phyloP scores from a whole-genome alignment of 2,888 invertebrate genomes.

The Dynastes hyllus region DNA sequence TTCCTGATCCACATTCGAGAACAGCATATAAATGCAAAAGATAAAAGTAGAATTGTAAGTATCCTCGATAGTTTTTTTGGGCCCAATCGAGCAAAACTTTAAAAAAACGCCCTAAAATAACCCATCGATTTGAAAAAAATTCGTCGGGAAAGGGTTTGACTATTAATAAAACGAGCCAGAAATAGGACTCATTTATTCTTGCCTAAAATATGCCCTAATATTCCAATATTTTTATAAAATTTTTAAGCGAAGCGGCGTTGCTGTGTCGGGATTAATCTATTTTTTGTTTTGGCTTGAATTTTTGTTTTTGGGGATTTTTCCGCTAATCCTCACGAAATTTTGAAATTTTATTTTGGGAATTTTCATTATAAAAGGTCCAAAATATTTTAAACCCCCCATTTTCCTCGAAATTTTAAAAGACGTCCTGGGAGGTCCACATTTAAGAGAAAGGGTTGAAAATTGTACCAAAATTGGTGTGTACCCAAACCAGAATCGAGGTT shows the following conservation, averaged over 20 bases:
- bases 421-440: too few species aligned
- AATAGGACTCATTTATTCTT: constrained; percentile 53
- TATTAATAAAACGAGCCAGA: constrained; percentile 50
- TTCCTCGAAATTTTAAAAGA: too few species aligned
- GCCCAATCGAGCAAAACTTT: neutral
- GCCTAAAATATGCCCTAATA: constrained; percentile 52
- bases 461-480: too few species aligned
- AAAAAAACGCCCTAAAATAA: neutral
- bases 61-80: too few species aligned
- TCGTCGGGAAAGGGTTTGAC: constrained; percentile 12
- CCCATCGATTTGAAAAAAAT: constrained; percentile 17
- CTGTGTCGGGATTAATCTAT: constrained; percentile 48
- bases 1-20: too few species aligned
- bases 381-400: too few species aligned
- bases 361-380: too few species aligned
- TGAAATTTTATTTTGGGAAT: constrained; percentile 18
- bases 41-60: too few species aligned
- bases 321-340: constrained; percentile 23
- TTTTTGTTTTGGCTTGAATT: constrained; percentile 41
- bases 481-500: too few species aligned
- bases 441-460: too few species aligned
- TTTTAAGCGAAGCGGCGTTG: constrained; percentile 12
- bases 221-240: constrained; percentile 51
- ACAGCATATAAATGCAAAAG: too few species aligned
- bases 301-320: too few species aligned